Conservation (phyloP, 2,113 vertebrate genomes). For the Lagenorhynchus albirostris region DNA sequence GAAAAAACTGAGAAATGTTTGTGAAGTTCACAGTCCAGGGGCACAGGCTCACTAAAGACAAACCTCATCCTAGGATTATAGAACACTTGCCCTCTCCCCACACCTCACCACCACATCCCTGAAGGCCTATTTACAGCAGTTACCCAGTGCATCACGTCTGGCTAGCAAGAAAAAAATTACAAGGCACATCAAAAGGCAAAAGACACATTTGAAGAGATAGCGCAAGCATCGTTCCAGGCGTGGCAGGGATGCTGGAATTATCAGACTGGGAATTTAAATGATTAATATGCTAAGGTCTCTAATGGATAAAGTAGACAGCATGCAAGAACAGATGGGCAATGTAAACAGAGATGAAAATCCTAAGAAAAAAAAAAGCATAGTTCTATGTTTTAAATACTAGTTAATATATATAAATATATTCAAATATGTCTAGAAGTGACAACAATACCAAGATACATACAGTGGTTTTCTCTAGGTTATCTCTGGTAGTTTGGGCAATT, state of each 20-base stretch:
- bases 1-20: background rate
- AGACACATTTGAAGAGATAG: background rate
- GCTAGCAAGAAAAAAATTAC: background rate
- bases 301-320: background rate
- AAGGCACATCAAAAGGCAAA: background rate
- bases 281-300: background rate
- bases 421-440: background rate
- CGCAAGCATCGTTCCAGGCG: background rate
- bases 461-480: background rate
- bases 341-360: background rate
- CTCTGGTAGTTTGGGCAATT: background rate
- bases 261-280: background rate
- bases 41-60: background rate
- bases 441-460: background rate
- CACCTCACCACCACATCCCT: background rate
- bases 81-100: background rate
- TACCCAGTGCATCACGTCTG: background rate
- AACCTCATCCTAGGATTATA: background rate
- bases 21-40: background rate
- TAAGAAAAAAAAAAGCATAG: background rate
- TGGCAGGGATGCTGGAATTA: background rate
- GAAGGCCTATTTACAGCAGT: background rate
- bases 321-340: background rate
- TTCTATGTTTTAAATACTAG: background rate
- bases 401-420: background rate